Percentiles rank a stretch among this genome's conserved stretches.
Evolutionary conservation across 2,888 invertebrate species (phyloP).

Genomic region (Macropis europaea): DNA sequence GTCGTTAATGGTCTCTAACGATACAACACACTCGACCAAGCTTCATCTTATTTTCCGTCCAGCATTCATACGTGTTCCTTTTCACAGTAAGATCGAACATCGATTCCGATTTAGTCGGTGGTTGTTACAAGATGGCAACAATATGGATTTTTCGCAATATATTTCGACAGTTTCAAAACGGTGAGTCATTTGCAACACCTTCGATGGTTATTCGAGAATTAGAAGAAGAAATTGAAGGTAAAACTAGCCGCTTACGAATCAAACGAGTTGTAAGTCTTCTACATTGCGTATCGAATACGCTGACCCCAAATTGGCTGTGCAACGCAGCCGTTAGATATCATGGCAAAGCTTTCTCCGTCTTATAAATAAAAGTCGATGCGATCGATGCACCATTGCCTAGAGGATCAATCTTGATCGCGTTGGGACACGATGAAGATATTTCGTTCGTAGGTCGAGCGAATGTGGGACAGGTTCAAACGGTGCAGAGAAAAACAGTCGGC

Average conservation of each 20-base stretch:
- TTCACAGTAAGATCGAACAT: background rate
- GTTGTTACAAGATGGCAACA: conserved; percentile 16
- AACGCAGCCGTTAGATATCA: too few species aligned
- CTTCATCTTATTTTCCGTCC: conserved; percentile 8
- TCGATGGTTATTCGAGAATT: background rate
- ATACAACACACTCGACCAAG: conserved; percentile 20
- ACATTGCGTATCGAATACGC: too few species aligned
- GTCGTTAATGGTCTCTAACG: conserved; percentile 43
- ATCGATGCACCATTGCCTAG: too few species aligned
- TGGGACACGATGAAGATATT: conserved; percentile 11
- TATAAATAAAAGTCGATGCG: too few species aligned
- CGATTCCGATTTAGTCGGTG: background rate
- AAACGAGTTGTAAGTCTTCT: too few species aligned
- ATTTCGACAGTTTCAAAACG: conserved; percentile 38
- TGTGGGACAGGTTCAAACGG: conserved; percentile 50
- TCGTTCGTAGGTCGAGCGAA: conserved; percentile 35
- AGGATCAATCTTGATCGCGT: background rate
- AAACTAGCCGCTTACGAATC: too few species aligned
- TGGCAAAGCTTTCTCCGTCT: too few species aligned
- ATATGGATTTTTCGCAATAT: conserved; percentile 23
- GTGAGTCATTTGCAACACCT: conserved; percentile 24
- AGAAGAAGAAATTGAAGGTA: too few species aligned
- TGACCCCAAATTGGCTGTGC: too few species aligned
- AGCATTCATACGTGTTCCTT: conserved; percentile 10
- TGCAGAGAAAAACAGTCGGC: conserved; percentile 27